A percentile compares a stretch with the other conserved stretches of the same genome.
Evolutionary conservation across 1,140 invertebrate species (phyloP).

Genomic region (Macrosteles quadrilineatus): DNA sequence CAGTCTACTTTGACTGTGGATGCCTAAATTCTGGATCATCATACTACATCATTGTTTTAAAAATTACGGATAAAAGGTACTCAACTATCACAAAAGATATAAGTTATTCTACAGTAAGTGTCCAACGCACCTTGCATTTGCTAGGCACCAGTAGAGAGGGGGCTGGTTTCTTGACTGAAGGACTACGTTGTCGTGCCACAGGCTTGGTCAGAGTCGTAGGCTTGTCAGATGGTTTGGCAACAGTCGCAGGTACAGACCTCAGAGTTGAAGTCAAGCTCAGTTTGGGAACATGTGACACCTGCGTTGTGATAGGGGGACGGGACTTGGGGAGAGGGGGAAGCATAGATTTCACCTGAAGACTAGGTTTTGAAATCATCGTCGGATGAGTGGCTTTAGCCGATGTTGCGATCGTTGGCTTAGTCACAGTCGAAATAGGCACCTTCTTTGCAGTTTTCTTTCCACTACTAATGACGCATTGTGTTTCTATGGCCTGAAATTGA

Average conservation of each 20-base stretch:
- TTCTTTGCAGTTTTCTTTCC: slow-evolving; percentile 30
- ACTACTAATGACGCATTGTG: slow-evolving; percentile 9
- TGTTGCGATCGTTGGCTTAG: neutral
- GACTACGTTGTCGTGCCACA: neutral
- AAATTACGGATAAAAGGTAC: no score
- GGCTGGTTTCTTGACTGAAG: no score
- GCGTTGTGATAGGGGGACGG: neutral
- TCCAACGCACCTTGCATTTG: no score
- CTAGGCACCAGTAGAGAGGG: no score
- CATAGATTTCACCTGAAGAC: neutral
- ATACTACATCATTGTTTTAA: no score
- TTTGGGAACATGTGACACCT: no score
- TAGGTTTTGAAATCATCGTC: neutral
- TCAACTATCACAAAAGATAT: no score
- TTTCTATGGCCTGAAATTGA: slow-evolving; percentile 14
- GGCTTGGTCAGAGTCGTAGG: neutral
- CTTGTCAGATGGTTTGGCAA: neutral
- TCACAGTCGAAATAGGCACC: neutral
- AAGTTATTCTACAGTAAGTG: no score
- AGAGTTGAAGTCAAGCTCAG: no score
- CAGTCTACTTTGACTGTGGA: no score
- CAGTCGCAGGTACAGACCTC: neutral
- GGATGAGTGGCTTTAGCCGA: neutral
- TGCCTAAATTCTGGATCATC: no score
- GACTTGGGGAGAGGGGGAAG: neutral